Evolutionary conservation across 2,888 invertebrate species (phyloP).

Genomic region (Nomada goodeniana): DNA sequence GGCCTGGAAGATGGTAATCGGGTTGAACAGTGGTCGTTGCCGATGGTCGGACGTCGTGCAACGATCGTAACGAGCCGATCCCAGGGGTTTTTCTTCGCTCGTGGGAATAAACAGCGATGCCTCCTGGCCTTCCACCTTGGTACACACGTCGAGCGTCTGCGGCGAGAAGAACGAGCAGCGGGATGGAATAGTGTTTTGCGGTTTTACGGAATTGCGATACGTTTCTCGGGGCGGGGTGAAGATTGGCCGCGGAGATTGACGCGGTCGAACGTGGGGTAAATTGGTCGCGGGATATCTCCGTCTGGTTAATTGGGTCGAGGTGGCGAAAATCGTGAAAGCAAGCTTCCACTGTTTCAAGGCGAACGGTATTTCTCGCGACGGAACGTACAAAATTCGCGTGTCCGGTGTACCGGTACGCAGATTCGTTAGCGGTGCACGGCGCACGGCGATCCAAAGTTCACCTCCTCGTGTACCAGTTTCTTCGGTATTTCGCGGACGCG

Average conservation of each 20-base stretch:
- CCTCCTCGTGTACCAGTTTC: neutral
- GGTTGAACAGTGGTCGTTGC: conserved; percentile 24
- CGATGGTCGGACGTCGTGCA: conserved; percentile 40
- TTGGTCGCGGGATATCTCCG: conserved; percentile 30
- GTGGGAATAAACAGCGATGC: conserved; percentile 53
- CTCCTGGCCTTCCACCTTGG: conserved; percentile 1
- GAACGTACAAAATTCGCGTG: neutral
- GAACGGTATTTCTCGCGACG: conserved; percentile 42
- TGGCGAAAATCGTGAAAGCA: conserved; percentile 50
- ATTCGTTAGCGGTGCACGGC: no score
- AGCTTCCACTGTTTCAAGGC: conserved; percentile 43
- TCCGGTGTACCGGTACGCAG: no score
- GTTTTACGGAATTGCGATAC: neutral
- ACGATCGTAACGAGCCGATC: conserved; percentile 64
- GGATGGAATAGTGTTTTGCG: no score
- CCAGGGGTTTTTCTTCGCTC: conserved; percentile 56
- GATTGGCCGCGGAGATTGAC: neutral
- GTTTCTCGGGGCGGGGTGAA: neutral
- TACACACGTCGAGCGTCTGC: neutral
- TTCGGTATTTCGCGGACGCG: no score
- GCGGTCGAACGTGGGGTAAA: conserved; percentile 7
- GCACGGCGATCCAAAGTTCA: neutral
- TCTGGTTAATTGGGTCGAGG: conserved; percentile 43
- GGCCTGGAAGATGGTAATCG: conserved; percentile 61
- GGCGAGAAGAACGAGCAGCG: neutral